These are phyloP conservation scores for Hippocampus abdominalis DNA, from an alignment of 2,113 vertebrate species.

Conservation along the genomic window DNA sequence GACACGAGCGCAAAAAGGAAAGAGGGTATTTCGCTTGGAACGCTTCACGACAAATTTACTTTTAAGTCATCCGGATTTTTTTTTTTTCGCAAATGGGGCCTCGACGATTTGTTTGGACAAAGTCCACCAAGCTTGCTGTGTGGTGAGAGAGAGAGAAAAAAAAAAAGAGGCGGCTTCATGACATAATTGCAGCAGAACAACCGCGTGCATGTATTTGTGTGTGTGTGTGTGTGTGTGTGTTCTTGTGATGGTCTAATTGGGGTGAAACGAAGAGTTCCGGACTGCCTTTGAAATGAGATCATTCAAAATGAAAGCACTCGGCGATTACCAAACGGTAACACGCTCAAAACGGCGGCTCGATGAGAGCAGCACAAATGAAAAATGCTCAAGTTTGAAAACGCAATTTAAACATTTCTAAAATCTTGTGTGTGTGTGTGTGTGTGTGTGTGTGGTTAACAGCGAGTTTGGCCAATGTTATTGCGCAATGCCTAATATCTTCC, in stretches of 20 bases:
- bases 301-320: constrained; percentile 53
- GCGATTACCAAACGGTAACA: constrained; percentile 57
- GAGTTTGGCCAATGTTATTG: too few species aligned
- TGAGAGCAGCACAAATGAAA: too few species aligned
- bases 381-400: too few species aligned
- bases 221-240: constrained; percentile 13
- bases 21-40: constrained; percentile 47
- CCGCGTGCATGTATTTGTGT: constrained; percentile 6
- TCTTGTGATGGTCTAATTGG: constrained; percentile 44
- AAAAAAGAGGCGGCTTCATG: constrained; percentile 16
- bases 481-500: too few species aligned
- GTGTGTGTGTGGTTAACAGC: too few species aligned
- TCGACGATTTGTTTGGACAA: constrained; percentile 12
- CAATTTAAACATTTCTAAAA: too few species aligned
- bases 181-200: constrained; percentile 15
- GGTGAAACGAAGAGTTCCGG: constrained; percentile 53
- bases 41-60: constrained; percentile 4
- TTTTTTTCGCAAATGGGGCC: constrained; percentile 12
- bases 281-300: constrained; percentile 59
- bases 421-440: too few species aligned
- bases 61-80: constrained; percentile 11
- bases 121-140: neutral
- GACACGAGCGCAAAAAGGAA: constrained; percentile 29
- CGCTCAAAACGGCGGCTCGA: neutral
- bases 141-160: neutral